These are phyloP conservation scores for Apodemus sylvaticus DNA, from an alignment of 2,113 vertebrate species.

Conservation along the genomic window DNA sequence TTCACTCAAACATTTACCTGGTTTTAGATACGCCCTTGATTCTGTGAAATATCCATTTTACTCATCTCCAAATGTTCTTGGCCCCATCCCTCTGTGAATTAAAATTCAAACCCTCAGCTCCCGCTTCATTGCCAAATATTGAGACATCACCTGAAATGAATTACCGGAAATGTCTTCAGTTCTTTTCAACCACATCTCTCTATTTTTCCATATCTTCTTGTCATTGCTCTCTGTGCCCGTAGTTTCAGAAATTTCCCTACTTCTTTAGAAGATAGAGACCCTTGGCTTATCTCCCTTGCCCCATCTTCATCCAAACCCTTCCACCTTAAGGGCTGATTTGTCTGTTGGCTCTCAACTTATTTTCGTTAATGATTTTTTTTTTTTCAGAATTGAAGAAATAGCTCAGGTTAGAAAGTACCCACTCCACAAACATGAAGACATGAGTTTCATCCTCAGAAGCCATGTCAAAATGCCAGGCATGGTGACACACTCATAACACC, in stretches of 20 bases:
- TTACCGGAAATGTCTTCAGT: background rate
- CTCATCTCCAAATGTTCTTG: background rate
- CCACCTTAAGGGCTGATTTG: background rate
- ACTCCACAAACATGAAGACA: background rate
- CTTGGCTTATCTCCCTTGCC: background rate
- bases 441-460: background rate
- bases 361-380: background rate
- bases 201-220: background rate
- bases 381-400: background rate
- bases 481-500: background rate
- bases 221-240: background rate
- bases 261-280: background rate
- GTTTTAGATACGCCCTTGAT: background rate
- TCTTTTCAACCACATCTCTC: background rate
- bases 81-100: background rate
- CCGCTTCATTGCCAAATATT: conserved; percentile 35
- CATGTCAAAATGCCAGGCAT: background rate
- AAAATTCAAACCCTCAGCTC: conserved; percentile 9
- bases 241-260: background rate
- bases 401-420: background rate
- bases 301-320: background rate
- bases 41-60: background rate
- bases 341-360: background rate
- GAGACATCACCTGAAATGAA: conserved; percentile 4
- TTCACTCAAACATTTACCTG: conserved; percentile 17